Evolutionary conservation across 1,140 invertebrate species (phyloP).

Genomic region (Phenacoccus solenopsis): DNA sequence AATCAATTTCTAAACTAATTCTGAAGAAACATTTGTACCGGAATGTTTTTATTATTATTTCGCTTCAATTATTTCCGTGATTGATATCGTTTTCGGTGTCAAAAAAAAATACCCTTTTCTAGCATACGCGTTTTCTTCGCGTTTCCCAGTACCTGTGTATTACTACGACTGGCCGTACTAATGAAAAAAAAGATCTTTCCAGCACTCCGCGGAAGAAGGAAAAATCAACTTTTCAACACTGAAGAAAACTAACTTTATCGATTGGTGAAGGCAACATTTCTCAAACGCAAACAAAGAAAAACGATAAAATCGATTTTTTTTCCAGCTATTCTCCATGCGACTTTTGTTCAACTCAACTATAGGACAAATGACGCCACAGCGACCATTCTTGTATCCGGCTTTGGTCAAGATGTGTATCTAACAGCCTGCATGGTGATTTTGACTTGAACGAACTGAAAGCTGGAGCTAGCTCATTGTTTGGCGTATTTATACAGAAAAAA

Average conservation of each 20-base stretch:
- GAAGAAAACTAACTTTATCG: neutral
- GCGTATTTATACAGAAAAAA: too few species aligned
- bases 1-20: neutral
- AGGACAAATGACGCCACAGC: neutral
- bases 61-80: neutral
- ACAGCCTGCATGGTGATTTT: too few species aligned
- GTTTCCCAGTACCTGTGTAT: too few species aligned
- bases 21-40: neutral
- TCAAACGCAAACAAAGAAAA: neutral
- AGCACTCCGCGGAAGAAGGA: too few species aligned
- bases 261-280: neutral
- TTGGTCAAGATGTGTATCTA: too few species aligned
- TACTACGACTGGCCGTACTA: too few species aligned
- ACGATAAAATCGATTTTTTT: neutral
- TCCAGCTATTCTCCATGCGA: neutral
- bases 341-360: neutral
- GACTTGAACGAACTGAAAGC: too few species aligned
- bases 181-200: too few species aligned
- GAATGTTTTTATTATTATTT: slow-evolving; percentile 1
- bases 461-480: too few species aligned
- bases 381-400: neutral
- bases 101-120: neutral
- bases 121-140: neutral
- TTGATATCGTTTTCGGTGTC: neutral
- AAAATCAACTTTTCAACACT: too few species aligned